phyloP scores from a whole-genome alignment of 2,797 vertebrate genomes.

The Parambassis ranga region DNA sequence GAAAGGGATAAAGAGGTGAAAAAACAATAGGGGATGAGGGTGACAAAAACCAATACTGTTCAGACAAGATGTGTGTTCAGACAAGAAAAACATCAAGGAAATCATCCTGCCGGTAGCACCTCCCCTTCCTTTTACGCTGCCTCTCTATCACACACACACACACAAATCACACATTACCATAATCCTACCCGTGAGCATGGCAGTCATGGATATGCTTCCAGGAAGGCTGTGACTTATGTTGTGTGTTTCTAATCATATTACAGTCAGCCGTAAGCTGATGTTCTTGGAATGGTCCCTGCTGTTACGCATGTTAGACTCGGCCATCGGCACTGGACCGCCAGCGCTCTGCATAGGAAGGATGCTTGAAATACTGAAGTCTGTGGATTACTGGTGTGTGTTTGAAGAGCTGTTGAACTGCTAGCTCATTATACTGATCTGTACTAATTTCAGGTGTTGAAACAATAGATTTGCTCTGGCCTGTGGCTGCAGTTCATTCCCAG shows the following conservation, averaged over 20 bases:
- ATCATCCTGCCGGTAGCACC: not conserved
- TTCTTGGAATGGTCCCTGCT: slow-evolving; percentile 56
- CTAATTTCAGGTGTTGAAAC: too few relatives aligned
- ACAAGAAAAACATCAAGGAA: slow-evolving; percentile 15
- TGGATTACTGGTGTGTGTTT: too few relatives aligned
- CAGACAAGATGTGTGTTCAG: not conserved
- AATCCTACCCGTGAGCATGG: slow-evolving; percentile 63
- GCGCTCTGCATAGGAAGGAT: not conserved
- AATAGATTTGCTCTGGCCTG: too few relatives aligned
- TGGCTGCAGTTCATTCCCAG: too few relatives aligned
- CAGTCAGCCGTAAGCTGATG: slow-evolving; percentile 64
- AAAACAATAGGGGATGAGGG: slow-evolving; percentile 9
- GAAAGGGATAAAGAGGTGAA: slow-evolving; percentile 15
- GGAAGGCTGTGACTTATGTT: slow-evolving; percentile 62
- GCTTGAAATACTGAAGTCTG: not conserved
- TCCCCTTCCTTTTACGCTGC: slow-evolving; percentile 4
- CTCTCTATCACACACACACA: slow-evolving; percentile 6
- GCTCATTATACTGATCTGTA: too few relatives aligned
- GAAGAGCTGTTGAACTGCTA: too few relatives aligned
- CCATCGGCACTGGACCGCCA: not conserved
- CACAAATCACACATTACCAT: slow-evolving; percentile 53
- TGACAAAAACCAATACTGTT: not conserved
- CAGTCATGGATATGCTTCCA: slow-evolving; percentile 64
- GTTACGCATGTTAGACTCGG: slow-evolving; percentile 47
- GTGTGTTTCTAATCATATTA: slow-evolving; percentile 73